Evolutionary conservation across 2,888 invertebrate genomes (phyloP).

Genomic region (Marasmarcha lunaedactyla): DNA sequence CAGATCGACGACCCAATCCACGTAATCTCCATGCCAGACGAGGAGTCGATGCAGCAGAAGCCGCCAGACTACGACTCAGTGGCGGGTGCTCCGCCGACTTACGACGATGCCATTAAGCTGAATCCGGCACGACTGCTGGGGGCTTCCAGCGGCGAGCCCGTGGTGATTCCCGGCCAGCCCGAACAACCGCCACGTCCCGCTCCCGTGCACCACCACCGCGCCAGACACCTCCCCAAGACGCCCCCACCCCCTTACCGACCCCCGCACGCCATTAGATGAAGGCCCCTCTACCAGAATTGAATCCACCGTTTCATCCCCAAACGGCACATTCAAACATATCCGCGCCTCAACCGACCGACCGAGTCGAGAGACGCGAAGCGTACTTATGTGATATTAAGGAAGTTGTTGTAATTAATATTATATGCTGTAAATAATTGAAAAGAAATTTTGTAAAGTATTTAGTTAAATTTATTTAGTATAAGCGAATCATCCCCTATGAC

Average conservation of each 20-base stretch:
- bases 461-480: background rate
- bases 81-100: constrained; percentile 76
- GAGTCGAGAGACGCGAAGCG: constrained; percentile 43
- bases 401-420: constrained; percentile 23
- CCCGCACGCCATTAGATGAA: constrained; percentile 64
- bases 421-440: constrained; percentile 39
- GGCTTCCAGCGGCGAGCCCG: constrained; percentile 35
- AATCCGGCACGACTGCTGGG: constrained; percentile 71
- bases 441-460: constrained; percentile 31
- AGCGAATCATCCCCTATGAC: background rate
- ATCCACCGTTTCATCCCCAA: constrained; percentile 59
- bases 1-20: constrained; percentile 77
- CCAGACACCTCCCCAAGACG: constrained; percentile 46
- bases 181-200: constrained; percentile 18
- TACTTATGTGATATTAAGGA: constrained; percentile 66
- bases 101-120: constrained; percentile 79
- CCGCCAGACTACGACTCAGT: constrained; percentile 80
- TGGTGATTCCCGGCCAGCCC: constrained; percentile 45
- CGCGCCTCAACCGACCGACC: constrained; percentile 34
- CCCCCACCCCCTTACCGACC: constrained; percentile 65
- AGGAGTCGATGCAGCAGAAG: constrained; percentile 73
- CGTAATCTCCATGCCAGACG: constrained; percentile 73
- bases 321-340: constrained; percentile 49
- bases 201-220: constrained; percentile 15
- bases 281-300: constrained; percentile 31